Base-by-base conservation (phyloP, 2,113 vertebrate genomes). In the Burhinus bistriatus region DNA sequence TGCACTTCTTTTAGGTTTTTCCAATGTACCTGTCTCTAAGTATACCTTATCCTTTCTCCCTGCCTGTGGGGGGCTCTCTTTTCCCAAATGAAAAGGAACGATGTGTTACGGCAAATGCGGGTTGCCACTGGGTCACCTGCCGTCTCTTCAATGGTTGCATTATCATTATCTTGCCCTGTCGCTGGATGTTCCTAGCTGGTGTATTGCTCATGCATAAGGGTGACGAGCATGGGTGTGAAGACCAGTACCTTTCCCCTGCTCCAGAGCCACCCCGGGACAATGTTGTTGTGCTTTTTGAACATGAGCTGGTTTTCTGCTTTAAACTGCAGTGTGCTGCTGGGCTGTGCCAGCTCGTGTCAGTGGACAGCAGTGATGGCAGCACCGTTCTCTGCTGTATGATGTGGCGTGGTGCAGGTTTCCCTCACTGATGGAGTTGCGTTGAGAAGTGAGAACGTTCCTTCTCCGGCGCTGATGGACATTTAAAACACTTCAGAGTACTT, bases 191-290 rank as follows among this genome's bases (percentile, higher is more conserved):
- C 55, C 38, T 62, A 26, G 55, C 36, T 5, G 15, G 47, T 59
- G 18, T 34, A 6, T 34, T 40, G 21, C 45, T 58, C 9, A 0
- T 40, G 40, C 23, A 3, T 27, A 34, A 0, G 0, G n/a, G 34
- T 40, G 57, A 21, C 26, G 64, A 77, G 42, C 65, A 5, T 20
- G 38, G 21, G 2, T 51, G 29, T 22, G 38, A 72, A 51, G 32
- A 27, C 26, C 9, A 8, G 54, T 26, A 30, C 26, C 16, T 20
- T 52, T n/a, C 9, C 27, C 15, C 40, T 52, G 40, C 87, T 66
- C 23, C n/a, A 72, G 52, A 83, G 9, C 29, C 62, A 45, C 4
- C 11, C 42, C 15, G 6, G 70, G 25, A 40, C 3, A 15, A 22
- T 5, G 23, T 8, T 71, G 32, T 23, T 54, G 6, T 78, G 12